A percentile compares a stretch with the other conserved stretches of the same genome.
Evolutionary conservation across 2,113 vertebrate genomes (phyloP).

Genomic region (Saccopteryx leptura): DNA sequence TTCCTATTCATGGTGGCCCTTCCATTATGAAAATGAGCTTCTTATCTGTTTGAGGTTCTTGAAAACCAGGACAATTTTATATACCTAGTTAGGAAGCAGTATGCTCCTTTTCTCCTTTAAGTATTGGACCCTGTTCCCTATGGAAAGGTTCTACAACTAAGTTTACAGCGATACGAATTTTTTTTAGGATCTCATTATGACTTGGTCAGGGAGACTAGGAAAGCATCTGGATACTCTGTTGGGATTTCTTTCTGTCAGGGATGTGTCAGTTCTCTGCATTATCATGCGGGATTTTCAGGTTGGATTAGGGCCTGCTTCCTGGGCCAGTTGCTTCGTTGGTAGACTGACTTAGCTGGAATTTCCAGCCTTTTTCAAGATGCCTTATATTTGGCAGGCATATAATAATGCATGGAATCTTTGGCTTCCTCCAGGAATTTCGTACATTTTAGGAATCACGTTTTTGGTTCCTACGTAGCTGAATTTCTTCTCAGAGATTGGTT

Average conservation of each 20-base stretch:
- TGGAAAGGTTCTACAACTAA: conserved; percentile 3
- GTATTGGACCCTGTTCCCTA: background rate
- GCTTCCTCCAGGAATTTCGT: conserved; percentile 46
- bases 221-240: conserved; percentile 4
- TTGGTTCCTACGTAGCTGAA: conserved; percentile 40
- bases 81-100: background rate
- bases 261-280: conserved; percentile 26
- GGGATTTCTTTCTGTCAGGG: background rate
- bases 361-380: conserved; percentile 65
- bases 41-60: background rate
- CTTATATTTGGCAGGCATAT: background rate
- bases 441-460: background rate
- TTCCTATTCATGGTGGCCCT: background rate
- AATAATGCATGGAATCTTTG: conserved; percentile 34
- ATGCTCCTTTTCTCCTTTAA: background rate
- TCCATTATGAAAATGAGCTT: background rate
- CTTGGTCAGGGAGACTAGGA: background rate
- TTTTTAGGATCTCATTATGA: background rate
- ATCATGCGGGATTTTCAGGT: conserved; percentile 69
- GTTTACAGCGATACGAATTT: background rate
- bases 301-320: conserved; percentile 52
- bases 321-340: background rate
- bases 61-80: conserved; percentile 7
- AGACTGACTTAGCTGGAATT: conserved; percentile 58
- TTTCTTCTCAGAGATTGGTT: conserved; percentile 47